Conservation (phyloP, 2,888 invertebrate species). For the Rhagonycha lutea region DNA sequence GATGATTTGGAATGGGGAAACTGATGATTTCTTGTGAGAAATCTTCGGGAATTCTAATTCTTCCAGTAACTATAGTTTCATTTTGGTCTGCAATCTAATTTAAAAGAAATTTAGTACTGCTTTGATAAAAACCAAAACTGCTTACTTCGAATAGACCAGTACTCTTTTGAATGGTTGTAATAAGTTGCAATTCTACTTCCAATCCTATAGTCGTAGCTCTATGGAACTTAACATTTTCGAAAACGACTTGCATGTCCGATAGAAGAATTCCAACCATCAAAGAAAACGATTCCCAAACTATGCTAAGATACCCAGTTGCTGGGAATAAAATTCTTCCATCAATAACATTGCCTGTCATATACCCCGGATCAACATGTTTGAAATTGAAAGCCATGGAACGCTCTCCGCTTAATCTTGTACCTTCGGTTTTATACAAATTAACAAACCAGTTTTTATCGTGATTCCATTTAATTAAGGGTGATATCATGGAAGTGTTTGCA, state of each 20-base stretch:
- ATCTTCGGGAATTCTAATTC: not conserved
- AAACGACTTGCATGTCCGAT: conserved; percentile 59
- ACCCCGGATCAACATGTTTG: conserved; percentile 70
- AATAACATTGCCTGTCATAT: conserved; percentile 78
- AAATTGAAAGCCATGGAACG: conserved; percentile 64
- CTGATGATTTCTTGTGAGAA: not conserved
- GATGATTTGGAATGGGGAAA: not conserved
- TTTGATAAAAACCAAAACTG: not conserved
- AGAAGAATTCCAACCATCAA: conserved; percentile 49
- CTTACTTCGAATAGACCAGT: conserved; percentile 46
- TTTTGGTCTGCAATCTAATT: not conserved
- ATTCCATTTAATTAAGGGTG: conserved; percentile 87
- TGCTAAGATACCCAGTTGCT: conserved; percentile 61
- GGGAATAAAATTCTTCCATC: conserved; percentile 64
- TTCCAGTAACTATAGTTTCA: not conserved
- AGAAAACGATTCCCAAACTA: conserved; percentile 61
- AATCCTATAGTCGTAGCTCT: conserved; percentile 61
- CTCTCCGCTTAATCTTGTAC: conserved; percentile 70
- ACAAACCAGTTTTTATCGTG: conserved; percentile 79
- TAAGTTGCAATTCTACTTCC: conserved; percentile 43
- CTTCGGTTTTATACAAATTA: conserved; percentile 68
- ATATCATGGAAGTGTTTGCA: conserved; percentile 80
- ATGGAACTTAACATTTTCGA: conserved; percentile 64
- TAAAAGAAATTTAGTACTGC: not conserved
- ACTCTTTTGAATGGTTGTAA: conserved; percentile 39